Evolutionary conservation across 2,797 vertebrate species (phyloP).

Genomic region (Alectoris magna): DNA sequence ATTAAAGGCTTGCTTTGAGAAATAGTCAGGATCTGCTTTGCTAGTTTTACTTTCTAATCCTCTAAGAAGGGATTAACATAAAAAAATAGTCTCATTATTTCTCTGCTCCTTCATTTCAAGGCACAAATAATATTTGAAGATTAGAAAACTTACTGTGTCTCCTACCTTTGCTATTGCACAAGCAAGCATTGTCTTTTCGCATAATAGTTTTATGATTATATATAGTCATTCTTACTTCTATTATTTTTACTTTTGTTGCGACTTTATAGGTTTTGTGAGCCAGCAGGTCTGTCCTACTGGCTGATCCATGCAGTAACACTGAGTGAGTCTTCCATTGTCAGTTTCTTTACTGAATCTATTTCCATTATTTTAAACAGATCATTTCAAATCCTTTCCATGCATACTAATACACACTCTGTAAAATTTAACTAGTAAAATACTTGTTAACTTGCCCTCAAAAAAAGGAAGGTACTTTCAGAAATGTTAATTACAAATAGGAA

Average conservation of each 20-base stretch:
- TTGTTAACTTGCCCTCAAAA: background rate
- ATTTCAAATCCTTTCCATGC: background rate
- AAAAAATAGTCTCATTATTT: conserved; percentile 48
- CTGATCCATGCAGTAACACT: background rate
- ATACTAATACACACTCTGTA: background rate
- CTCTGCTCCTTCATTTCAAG: conserved; percentile 44
- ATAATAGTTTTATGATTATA: background rate
- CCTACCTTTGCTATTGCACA: background rate
- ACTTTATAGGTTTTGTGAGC: background rate
- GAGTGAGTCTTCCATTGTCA: background rate
- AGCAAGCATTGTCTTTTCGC: background rate
- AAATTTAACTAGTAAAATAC: background rate
- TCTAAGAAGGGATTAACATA: conserved; percentile 65
- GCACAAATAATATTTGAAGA: conserved; percentile 19
- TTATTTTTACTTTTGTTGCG: background rate
- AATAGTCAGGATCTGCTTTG: conserved; percentile 48
- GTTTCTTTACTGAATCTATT: background rate
- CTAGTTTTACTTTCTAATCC: conserved; percentile 67
- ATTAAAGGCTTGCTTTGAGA: conserved; percentile 68
- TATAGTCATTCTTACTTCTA: background rate
- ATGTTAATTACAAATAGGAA: background rate
- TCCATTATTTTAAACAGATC: background rate
- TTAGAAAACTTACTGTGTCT: conserved; percentile 40
- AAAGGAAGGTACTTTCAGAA: background rate
- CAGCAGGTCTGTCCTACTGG: background rate